These are phyloP conservation scores for Struthio camelus DNA, from an alignment of 2,113 vertebrate genomes.

Conservation along the genomic window DNA sequence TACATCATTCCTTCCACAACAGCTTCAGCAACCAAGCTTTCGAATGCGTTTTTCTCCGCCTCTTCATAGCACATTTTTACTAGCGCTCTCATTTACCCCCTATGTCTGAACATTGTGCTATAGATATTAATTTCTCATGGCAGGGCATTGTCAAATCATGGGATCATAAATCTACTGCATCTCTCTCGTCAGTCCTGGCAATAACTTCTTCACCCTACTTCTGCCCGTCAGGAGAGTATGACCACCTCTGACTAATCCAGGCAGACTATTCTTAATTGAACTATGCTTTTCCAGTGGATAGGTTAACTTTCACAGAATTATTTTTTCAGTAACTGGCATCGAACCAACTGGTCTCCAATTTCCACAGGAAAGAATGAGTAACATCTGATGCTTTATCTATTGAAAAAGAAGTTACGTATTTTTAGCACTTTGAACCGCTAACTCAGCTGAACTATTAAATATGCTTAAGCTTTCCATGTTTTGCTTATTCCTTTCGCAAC, in stretches of 20 bases:
- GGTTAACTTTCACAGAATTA: conserved; percentile 16
- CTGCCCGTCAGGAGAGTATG: neutral
- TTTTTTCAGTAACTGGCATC: conserved; percentile 18
- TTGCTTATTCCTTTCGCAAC: neutral
- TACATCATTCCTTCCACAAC: neutral
- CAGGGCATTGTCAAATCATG: conserved; percentile 1
- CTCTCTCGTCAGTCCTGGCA: conserved; percentile 19
- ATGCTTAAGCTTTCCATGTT: neutral
- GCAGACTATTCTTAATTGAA: conserved; percentile 21
- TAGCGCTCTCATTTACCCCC: neutral
- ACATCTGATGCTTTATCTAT: neutral
- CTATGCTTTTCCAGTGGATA: conserved; percentile 22
- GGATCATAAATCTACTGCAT: conserved; percentile 18
- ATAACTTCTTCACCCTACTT: conserved; percentile 25
- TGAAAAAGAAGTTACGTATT: neutral
- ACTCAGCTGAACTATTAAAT: neutral
- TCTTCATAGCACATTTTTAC: neutral
- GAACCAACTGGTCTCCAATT: neutral
- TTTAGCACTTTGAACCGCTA: neutral
- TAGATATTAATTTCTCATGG: neutral
- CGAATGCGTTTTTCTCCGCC: neutral
- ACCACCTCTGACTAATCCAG: conserved; percentile 30
- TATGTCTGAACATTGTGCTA: neutral
- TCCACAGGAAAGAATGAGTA: conserved; percentile 15
- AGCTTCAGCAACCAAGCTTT: neutral